Evolutionary conservation across 1,140 invertebrate species (phyloP).

Genomic region (Triops cancriformis): DNA sequence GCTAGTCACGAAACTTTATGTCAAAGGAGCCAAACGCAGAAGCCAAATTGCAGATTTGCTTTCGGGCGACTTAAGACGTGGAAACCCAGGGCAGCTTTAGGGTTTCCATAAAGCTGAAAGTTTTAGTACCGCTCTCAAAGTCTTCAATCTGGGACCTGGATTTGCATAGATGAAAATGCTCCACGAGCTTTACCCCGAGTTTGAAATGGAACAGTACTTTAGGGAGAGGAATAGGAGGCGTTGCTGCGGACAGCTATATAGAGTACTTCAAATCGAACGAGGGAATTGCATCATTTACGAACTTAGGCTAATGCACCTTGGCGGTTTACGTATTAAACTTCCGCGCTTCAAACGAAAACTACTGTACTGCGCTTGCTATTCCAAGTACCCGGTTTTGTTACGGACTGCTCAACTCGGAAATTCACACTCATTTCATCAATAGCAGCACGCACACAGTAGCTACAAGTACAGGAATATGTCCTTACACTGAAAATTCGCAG

Average conservation of each 20-base stretch:
- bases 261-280: not conserved
- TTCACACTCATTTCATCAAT: no score
- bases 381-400: no score
- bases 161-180: not conserved
- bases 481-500: no score
- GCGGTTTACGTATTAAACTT: no score
- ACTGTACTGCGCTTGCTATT: no score
- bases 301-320: not conserved
- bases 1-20: not conserved
- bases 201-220: not conserved
- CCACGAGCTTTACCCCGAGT: not conserved
- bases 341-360: no score
- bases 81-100: not conserved
- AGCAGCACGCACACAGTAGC: no score
- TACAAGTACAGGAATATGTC: no score
- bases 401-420: no score
- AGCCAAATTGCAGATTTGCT: not conserved
- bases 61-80: not conserved
- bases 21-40: not conserved
- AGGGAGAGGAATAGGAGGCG: not conserved
- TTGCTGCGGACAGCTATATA: not conserved
- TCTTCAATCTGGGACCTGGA: not conserved
- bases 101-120: not conserved
- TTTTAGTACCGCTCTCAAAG: conserved; percentile 10
- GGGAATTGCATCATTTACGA: not conserved